phyloP scores from a whole-genome alignment of 2,797 vertebrate species.

The Acomys russatus region DNA sequence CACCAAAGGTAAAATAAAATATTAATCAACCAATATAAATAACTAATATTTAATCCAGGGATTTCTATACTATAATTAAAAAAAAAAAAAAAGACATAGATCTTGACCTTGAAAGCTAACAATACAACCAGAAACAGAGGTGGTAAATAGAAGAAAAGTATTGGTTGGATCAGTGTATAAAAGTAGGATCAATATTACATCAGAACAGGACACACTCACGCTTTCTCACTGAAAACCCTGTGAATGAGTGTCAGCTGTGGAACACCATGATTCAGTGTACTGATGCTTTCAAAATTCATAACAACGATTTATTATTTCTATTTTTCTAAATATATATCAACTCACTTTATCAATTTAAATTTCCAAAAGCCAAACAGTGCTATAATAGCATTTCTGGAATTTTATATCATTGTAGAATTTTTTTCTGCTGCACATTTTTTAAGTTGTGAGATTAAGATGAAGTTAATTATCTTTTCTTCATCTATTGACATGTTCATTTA shows the following conservation, averaged over 20 bases:
- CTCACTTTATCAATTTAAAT: neutral
- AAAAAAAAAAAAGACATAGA: neutral
- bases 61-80: neutral
- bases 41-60: neutral
- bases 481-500: neutral
- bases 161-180: neutral
- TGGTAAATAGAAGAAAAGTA: neutral
- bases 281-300: neutral
- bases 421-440: neutral
- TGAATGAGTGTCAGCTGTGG: neutral
- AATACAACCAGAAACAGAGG: neutral
- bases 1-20: neutral
- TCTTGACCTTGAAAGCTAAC: neutral
- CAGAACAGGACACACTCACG: neutral
- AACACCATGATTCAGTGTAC: neutral
- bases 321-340: slow-evolving; percentile 22
- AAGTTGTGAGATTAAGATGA: neutral
- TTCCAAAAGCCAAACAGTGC: neutral
- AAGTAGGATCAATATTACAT: neutral
- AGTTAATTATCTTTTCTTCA: neutral
- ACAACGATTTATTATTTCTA: neutral
- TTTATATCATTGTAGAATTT: neutral
- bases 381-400: neutral
- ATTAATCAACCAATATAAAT: neutral
- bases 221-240: slow-evolving; percentile 22